These are phyloP conservation scores for Meloidogyne exigua DNA, from an alignment of 1,140 invertebrate genomes.

Conservation along the genomic window DNA sequence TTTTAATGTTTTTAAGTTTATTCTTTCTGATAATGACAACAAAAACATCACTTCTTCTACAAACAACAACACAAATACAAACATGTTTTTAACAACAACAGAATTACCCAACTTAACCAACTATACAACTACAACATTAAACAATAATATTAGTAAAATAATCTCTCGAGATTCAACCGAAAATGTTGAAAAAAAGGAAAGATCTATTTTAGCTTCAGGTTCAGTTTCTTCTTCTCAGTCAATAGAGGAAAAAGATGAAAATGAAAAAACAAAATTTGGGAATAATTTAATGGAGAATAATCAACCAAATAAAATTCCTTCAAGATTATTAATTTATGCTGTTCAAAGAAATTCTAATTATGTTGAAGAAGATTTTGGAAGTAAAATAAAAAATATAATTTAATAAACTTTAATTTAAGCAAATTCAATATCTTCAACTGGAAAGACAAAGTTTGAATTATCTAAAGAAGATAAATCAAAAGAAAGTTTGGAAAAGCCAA, in stretches of 20 bases:
- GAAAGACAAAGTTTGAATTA: neutral
- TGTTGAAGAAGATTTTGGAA: neutral
- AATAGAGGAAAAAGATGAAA: neutral
- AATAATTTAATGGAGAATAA: neutral
- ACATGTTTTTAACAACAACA: neutral
- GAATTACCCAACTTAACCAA: neutral
- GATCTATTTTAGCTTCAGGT: neutral
- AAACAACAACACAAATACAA: too few species aligned
- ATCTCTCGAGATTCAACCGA: neutral
- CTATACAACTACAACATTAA: neutral
- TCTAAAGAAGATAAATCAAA: neutral
- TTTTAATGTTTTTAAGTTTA: neutral
- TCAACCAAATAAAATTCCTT: neutral
- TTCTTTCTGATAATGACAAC: neutral
- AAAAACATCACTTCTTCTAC: neutral
- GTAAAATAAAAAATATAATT: neutral
- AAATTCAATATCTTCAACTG: neutral
- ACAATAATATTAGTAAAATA: neutral
- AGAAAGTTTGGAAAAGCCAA: neutral
- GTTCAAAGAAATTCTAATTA: constrained; percentile 1
- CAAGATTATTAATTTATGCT: neutral
- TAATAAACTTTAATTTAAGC: neutral
- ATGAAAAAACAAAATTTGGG: neutral
- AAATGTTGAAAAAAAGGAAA: neutral
- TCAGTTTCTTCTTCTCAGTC: neutral